A percentile compares a stretch with the other conserved stretches of the same genome.
These are phyloP conservation scores for Tor tambroides DNA, from an alignment of 2,113 vertebrate genomes.

Conservation along the genomic window DNA sequence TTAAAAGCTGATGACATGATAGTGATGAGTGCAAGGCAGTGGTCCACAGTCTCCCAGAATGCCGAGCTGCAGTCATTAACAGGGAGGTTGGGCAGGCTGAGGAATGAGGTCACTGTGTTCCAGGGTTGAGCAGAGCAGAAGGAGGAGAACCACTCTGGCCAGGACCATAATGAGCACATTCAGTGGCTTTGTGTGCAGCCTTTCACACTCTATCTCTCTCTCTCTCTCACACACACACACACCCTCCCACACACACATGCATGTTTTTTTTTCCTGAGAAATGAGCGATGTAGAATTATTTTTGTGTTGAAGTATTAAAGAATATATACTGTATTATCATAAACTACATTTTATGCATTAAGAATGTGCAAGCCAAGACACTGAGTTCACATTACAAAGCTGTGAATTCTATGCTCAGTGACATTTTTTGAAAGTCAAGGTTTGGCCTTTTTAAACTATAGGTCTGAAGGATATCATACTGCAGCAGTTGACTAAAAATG, in stretches of 20 bases:
- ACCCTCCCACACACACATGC: background rate
- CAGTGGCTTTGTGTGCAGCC: slow-evolving; percentile 31
- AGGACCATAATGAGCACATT: slow-evolving; percentile 57
- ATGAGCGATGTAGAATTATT: background rate
- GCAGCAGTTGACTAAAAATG: background rate
- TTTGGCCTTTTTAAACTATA: slow-evolving; percentile 11
- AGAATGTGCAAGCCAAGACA: background rate
- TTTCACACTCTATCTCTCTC: slow-evolving; percentile 40
- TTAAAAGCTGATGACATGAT: slow-evolving; percentile 59
- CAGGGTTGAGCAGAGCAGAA: slow-evolving; percentile 39
- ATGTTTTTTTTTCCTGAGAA: background rate
- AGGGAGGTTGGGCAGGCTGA: slow-evolving; percentile 55
- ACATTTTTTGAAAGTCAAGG: background rate
- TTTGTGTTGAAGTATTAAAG: background rate
- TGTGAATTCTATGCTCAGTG: background rate
- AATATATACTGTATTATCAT: background rate
- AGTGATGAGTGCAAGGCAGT: slow-evolving; percentile 45
- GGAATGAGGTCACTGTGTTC: slow-evolving; percentile 55
- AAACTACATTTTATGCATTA: background rate
- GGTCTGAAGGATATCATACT: background rate
- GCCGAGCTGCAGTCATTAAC: slow-evolving; percentile 51
- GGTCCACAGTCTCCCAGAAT: slow-evolving; percentile 49
- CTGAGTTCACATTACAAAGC: background rate
- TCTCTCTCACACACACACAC: slow-evolving; percentile 1
- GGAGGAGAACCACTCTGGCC: slow-evolving; percentile 47